These are phyloP conservation scores for Anas flavirostris DNA, from an alignment of 2,797 vertebrate genomes.

Conservation along the genomic window DNA sequence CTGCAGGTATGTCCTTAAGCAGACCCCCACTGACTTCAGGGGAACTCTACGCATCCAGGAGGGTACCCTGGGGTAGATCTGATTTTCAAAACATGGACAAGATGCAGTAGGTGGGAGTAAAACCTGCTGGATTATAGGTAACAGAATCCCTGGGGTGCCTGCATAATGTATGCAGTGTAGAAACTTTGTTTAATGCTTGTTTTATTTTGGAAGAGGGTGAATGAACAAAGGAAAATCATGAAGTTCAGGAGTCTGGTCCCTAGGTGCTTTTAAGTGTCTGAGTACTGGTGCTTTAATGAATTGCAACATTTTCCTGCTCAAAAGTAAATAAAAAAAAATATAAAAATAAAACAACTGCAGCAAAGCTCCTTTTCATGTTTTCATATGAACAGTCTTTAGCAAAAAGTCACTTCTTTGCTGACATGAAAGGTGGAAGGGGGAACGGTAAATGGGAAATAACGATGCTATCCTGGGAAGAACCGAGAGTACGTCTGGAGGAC, in stretches of 20 bases:
- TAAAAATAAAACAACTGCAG: background rate
- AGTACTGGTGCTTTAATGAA: background rate
- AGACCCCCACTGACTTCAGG: conserved; percentile 54
- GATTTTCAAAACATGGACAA: conserved; percentile 41
- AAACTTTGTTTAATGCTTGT: background rate
- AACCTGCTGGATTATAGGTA: background rate
- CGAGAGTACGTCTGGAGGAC: background rate
- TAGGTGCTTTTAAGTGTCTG: background rate
- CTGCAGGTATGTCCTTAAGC: conserved; percentile 51
- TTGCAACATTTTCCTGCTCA: background rate
- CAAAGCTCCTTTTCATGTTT: background rate
- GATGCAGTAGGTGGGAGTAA: background rate
- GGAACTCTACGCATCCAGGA: conserved; percentile 12
- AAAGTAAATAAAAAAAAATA: background rate
- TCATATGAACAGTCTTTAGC: background rate
- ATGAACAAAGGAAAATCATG: background rate
- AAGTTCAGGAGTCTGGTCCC: background rate
- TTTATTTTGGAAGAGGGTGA: background rate
- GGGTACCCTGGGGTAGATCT: conserved; percentile 22
- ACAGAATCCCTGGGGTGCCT: background rate
- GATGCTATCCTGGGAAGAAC: background rate
- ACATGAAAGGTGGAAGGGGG: background rate
- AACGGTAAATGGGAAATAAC: conserved; percentile 1
- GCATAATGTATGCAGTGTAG: background rate
- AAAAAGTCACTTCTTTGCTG: background rate